These are phyloP conservation scores for Cantharis flavilabris DNA, from an alignment of 2,888 invertebrate species.

Conservation along the genomic window DNA sequence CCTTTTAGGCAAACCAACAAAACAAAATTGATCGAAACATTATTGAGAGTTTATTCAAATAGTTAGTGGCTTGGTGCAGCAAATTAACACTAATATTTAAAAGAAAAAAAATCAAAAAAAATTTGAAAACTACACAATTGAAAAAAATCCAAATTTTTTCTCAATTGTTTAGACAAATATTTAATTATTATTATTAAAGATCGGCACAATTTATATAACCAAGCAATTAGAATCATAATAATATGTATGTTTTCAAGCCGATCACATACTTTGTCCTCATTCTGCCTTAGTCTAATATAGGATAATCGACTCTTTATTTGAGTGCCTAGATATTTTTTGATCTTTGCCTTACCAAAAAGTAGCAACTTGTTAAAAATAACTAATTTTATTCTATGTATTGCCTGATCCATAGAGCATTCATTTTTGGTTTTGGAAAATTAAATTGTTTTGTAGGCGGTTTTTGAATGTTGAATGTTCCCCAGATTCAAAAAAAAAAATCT, in stretches of 20 bases:
- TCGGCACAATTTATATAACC: constrained; percentile 19
- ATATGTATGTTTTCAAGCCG: constrained; percentile 21
- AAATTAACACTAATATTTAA: constrained; percentile 13
- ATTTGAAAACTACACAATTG: constrained; percentile 1
- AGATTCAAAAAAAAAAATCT: constrained; percentile 8
- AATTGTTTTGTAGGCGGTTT: constrained; percentile 19
- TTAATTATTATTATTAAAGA: constrained; percentile 15
- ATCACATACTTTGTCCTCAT: constrained; percentile 27
- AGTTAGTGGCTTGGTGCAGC: constrained; percentile 25
- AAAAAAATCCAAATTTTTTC: not conserved
- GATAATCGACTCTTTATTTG: constrained; percentile 41
- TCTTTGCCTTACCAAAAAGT: constrained; percentile 42
- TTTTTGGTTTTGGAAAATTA: not conserved
- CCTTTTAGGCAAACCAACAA: not conserved
- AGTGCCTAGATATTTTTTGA: constrained; percentile 46
- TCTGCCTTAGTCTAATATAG: constrained; percentile 35
- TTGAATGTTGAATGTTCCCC: constrained; percentile 16
- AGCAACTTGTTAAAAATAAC: constrained; percentile 4
- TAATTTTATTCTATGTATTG: constrained; percentile 17
- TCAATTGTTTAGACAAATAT: constrained; percentile 14
- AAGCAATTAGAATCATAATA: constrained; percentile 12
- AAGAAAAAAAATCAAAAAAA: constrained; percentile 4
- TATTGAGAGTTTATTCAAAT: not conserved
- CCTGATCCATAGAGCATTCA: constrained; percentile 4
- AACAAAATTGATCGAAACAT: not conserved